Percentiles rank a stretch among this genome's conserved stretches.
phyloP scores from a whole-genome alignment of 2,888 invertebrate species.

The Tribolium freemani region DNA sequence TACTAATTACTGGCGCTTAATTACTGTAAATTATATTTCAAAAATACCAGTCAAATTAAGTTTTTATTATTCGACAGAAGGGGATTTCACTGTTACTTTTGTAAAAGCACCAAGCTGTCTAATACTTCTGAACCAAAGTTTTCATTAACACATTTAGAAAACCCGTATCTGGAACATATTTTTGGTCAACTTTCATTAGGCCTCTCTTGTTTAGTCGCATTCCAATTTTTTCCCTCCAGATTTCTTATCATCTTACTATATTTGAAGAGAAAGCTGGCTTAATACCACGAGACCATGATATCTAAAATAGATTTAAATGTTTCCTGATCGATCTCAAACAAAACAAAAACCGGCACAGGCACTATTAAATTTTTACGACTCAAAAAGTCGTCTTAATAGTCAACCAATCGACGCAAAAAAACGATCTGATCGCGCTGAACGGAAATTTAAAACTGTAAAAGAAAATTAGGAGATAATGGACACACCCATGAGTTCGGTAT shows the following conservation, averaged over 20 bases:
- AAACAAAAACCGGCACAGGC: constrained; percentile 5
- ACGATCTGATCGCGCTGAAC: background rate
- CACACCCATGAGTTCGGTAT: constrained; percentile 18
- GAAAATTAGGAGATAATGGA: constrained; percentile 17
- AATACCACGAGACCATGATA: constrained; percentile 4
- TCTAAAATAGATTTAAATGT: background rate
- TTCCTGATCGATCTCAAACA: background rate
- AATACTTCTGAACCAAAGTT: too few species aligned
- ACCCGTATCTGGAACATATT: too few species aligned
- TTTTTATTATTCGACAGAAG: too few species aligned
- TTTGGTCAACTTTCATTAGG: too few species aligned
- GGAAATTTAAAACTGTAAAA: constrained; percentile 24
- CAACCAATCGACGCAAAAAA: constrained; percentile 7
- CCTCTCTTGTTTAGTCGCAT: background rate
- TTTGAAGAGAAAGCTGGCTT: constrained; percentile 22
- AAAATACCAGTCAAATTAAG: too few species aligned
- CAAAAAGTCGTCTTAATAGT: background rate
- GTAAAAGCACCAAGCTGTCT: too few species aligned
- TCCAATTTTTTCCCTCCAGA: background rate
- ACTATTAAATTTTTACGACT: constrained; percentile 5
- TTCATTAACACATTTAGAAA: too few species aligned
- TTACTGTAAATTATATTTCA: too few species aligned
- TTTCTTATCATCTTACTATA: constrained; percentile 22
- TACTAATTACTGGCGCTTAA: background rate
- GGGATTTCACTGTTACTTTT: too few species aligned